Evolutionary conservation across 2,113 vertebrate genomes (phyloP).

Genomic region (Microtus ochrogaster): DNA sequence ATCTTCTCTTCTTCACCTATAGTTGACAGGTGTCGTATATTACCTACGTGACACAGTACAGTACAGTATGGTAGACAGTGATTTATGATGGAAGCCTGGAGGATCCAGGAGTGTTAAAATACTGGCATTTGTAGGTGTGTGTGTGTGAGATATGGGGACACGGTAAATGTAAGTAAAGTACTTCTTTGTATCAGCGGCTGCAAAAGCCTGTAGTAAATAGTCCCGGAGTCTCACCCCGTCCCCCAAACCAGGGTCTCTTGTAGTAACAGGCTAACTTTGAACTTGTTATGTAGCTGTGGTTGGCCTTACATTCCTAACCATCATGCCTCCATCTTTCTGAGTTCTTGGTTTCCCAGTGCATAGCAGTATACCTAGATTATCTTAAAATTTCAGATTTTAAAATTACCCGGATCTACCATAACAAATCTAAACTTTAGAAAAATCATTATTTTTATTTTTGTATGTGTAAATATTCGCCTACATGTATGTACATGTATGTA

Average conservation of each 20-base stretch:
- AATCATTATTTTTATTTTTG: neutral
- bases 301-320: neutral
- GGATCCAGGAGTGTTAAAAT: neutral
- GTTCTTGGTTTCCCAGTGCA: neutral
- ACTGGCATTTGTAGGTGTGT: neutral
- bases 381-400: neutral
- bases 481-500: neutral
- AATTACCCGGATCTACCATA: neutral
- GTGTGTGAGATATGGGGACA: neutral
- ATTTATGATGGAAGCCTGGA: neutral
- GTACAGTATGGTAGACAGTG: neutral
- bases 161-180: neutral
- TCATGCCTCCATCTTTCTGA: neutral
- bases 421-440: neutral
- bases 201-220: neutral
- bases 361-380: neutral
- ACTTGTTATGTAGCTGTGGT: neutral
- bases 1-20: neutral
- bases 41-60: neutral
- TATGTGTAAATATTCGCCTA: neutral
- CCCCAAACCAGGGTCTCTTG: neutral
- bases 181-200: neutral
- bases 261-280: neutral
- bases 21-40: neutral
- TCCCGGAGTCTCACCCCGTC: neutral